A percentile compares a stretch with the other conserved stretches of the same genome.
Evolutionary conservation across 2,113 vertebrate genomes (phyloP).

Genomic region (Haemorhous mexicanus): DNA sequence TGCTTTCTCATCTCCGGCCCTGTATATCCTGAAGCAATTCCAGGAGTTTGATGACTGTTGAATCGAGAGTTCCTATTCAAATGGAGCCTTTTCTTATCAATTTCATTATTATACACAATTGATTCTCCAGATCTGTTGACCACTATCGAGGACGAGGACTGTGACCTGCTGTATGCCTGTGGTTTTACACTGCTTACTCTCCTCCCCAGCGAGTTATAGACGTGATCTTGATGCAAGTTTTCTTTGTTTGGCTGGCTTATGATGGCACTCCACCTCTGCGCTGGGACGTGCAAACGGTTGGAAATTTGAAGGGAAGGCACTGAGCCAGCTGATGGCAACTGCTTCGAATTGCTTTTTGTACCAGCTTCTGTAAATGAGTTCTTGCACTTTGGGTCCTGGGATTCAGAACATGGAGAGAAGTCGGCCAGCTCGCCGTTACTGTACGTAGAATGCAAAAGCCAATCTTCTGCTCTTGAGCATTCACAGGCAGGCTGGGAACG

Average conservation of each 20-base stretch:
- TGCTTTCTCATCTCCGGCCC: constrained; percentile 13
- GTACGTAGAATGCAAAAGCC: constrained; percentile 87
- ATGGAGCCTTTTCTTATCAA: constrained; percentile 56
- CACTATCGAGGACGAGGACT: constrained; percentile 78
- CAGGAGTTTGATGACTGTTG: constrained; percentile 31
- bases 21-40: neutral
- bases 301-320: constrained; percentile 82
- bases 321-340: constrained; percentile 75
- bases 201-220: constrained; percentile 83
- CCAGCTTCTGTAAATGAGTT: constrained; percentile 14
- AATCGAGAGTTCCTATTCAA: constrained; percentile 40
- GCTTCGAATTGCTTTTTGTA: constrained; percentile 64
- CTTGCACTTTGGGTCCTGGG: constrained; percentile 65
- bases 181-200: constrained; percentile 65
- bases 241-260: constrained; percentile 82
- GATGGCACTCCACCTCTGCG: constrained; percentile 84
- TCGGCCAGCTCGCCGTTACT: constrained; percentile 88
- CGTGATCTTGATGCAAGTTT: constrained; percentile 71
- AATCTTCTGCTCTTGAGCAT: constrained; percentile 78
- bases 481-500: constrained; percentile 40
- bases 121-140: constrained; percentile 70
- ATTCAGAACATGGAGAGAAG: constrained; percentile 75
- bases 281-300: constrained; percentile 59
- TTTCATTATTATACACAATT: constrained; percentile 61
- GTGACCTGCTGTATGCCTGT: constrained; percentile 74